Evolutionary conservation across 2,113 vertebrate genomes (phyloP).

Genomic region (Otus sunia): DNA sequence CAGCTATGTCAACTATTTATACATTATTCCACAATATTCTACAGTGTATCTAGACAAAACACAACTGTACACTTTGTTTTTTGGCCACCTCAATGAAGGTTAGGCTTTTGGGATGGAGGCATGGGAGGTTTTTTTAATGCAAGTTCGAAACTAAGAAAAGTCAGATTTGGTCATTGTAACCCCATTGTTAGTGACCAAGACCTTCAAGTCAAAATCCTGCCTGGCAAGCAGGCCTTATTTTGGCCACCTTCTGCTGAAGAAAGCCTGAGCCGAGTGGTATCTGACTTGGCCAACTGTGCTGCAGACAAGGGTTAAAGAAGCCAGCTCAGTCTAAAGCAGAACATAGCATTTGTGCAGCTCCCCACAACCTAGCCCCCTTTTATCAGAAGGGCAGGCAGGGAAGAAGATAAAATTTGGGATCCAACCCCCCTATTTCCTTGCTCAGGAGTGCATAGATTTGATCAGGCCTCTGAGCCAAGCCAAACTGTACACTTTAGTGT

Average conservation of each 20-base stretch:
- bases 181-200: not conserved
- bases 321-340: conserved; percentile 24
- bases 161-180: conserved; percentile 12
- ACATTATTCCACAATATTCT: conserved; percentile 93
- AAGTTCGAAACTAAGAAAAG: not conserved
- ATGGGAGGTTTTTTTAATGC: not conserved
- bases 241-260: not conserved
- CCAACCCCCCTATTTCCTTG: not conserved
- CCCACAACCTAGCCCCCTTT: not conserved
- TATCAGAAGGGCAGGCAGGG: not conserved
- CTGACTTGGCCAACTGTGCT: not conserved
- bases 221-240: not conserved
- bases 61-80: conserved; percentile 74
- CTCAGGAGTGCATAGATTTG: conserved; percentile 36
- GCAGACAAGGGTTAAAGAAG: not conserved
- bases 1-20: conserved; percentile 77
- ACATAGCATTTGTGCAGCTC: not conserved
- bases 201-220: conserved; percentile 5
- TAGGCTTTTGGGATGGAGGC: conserved; percentile 21
- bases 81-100: conserved; percentile 41
- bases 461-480: conserved; percentile 21
- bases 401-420: not conserved
- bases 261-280: not conserved
- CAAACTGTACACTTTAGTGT: conserved; percentile 81
- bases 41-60: conserved; percentile 84